Conservation (phyloP, 1,140 invertebrate genomes). For the Nilaparvata lugens region DNA sequence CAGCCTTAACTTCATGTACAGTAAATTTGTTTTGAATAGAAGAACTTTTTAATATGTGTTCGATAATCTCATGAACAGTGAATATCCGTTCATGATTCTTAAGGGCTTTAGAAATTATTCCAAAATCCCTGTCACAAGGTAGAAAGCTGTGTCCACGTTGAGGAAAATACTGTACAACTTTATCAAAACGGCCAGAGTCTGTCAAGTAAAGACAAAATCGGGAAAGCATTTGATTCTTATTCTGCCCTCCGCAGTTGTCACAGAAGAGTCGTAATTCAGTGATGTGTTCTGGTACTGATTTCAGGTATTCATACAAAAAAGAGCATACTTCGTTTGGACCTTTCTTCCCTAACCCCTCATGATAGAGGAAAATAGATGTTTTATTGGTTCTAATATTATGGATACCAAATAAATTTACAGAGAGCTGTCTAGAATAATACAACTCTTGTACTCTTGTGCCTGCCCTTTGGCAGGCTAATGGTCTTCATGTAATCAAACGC, state of each 20-base stretch:
- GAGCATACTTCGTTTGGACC: constrained; percentile 27
- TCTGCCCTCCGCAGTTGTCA: constrained; percentile 20
- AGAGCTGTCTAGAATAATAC: constrained; percentile 28
- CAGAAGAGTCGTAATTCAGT: constrained; percentile 4
- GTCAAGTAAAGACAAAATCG: constrained; percentile 15
- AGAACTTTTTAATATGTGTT: neutral
- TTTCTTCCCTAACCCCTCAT: constrained; percentile 24
- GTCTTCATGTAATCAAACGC: too few species aligned
- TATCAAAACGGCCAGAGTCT: constrained; percentile 18
- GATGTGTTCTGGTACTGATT: neutral
- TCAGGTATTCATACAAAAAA: constrained; percentile 24
- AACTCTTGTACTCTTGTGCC: constrained; percentile 21
- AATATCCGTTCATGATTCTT: neutral
- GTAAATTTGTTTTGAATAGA: neutral
- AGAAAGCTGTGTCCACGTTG: constrained; percentile 26
- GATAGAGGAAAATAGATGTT: constrained; percentile 25
- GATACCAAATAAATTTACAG: constrained; percentile 27
- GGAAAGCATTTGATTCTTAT: constrained; percentile 19
- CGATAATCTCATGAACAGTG: neutral
- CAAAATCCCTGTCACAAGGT: too few species aligned
- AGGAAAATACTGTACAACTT: constrained; percentile 23
- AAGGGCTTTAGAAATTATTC: neutral
- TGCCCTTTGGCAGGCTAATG: constrained; percentile 24
- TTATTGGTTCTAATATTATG: constrained; percentile 26
- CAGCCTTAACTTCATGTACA: neutral